A percentile compares a stretch with the other conserved stretches of the same genome.
These are phyloP conservation scores for Erythrolamprus reginae DNA, from an alignment of 2,113 vertebrate species.

Conservation along the genomic window DNA sequence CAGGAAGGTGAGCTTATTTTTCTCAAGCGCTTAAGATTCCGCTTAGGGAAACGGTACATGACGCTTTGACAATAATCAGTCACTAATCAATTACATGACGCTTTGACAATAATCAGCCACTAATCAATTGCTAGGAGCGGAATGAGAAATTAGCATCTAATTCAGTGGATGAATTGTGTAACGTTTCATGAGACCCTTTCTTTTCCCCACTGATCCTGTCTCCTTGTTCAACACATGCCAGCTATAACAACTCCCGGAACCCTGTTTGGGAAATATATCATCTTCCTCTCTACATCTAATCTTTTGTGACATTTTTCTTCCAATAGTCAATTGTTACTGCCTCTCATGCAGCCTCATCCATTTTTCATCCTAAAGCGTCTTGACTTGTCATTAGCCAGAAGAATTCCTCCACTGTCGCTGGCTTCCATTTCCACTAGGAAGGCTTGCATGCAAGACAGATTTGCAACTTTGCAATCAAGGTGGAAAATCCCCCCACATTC, in stretches of 20 bases:
- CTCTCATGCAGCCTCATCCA: neutral
- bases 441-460: slow-evolving; percentile 35
- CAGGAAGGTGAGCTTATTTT: neutral
- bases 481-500: slow-evolving; percentile 47
- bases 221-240: neutral
- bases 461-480: slow-evolving; percentile 1
- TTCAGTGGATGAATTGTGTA: neutral
- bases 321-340: slow-evolving; percentile 6
- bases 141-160: neutral
- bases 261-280: neutral
- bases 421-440: slow-evolving; percentile 24
- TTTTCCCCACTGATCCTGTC: neutral
- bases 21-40: neutral
- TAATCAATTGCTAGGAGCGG: neutral
- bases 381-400: slow-evolving; percentile 36
- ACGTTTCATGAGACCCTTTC: too few species aligned
- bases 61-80: neutral
- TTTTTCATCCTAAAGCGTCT: slow-evolving; percentile 39
- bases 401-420: slow-evolving; percentile 33
- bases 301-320: slow-evolving; percentile 5
- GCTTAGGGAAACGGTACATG: neutral
- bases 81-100: neutral
- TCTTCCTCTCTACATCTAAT: slow-evolving; percentile 1
- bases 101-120: neutral
- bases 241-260: neutral